phyloP scores from a whole-genome alignment of 2,888 invertebrate species.

The Leucoma salicis region DNA sequence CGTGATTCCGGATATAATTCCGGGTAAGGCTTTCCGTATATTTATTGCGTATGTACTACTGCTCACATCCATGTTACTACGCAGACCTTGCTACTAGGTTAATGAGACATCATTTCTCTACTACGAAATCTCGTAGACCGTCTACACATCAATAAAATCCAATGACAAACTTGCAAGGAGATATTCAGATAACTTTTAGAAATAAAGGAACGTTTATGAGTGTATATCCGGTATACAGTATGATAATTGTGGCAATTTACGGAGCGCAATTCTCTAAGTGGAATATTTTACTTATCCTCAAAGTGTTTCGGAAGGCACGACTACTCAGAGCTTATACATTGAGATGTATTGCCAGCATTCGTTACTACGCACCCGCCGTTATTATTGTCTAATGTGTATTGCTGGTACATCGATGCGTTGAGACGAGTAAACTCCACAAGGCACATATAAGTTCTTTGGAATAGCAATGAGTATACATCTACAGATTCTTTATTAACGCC shows the following conservation, averaged over 20 bases:
- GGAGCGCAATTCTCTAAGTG: constrained; percentile 71
- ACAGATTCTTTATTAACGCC: too few relatives aligned
- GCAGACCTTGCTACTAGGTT: constrained; percentile 45
- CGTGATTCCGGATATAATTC: constrained; percentile 63
- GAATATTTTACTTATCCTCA: constrained; percentile 73
- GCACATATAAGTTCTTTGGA: too few relatives aligned
- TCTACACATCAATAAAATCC: constrained; percentile 30
- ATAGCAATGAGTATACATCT: too few relatives aligned
- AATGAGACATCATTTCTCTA: constrained; percentile 42
- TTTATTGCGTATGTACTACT: constrained; percentile 61
- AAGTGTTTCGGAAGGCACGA: constrained; percentile 61
- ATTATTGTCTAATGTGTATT: constrained; percentile 34
- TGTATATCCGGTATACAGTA: constrained; percentile 46
- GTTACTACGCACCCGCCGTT: constrained; percentile 49
- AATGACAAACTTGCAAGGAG: constrained; percentile 16
- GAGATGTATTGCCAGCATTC: constrained; percentile 65
- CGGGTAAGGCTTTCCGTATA: constrained; percentile 67
- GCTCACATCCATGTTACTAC: constrained; percentile 42
- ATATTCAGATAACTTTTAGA: constrained; percentile 19
- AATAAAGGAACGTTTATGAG: constrained; percentile 22
- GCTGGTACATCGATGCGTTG: neutral
- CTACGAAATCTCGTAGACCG: constrained; percentile 38
- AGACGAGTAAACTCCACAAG: neutral
- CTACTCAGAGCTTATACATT: constrained; percentile 61
- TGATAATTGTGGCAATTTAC: constrained; percentile 65